These are phyloP conservation scores for Yoshiicerus persimilis DNA, from an alignment of 1,140 invertebrate species.

Conservation along the genomic window DNA sequence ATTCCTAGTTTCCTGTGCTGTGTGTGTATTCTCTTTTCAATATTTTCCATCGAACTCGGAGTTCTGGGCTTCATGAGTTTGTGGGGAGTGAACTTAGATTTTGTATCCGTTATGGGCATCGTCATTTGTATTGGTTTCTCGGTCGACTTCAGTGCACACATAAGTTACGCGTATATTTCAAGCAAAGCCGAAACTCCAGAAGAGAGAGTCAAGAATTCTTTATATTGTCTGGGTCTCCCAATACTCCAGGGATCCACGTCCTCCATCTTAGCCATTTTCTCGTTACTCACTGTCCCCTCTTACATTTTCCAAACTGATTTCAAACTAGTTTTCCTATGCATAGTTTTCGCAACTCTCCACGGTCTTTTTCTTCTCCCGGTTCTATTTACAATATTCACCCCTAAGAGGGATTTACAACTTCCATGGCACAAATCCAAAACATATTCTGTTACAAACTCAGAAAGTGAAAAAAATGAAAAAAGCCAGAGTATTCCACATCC, in stretches of 20 bases:
- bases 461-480: too few species aligned
- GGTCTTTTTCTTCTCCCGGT: constrained; percentile 89
- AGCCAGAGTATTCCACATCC: too few species aligned
- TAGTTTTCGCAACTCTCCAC: constrained; percentile 77
- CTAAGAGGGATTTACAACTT: constrained; percentile 55
- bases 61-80: too few species aligned
- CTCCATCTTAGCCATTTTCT: constrained; percentile 85
- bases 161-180: constrained; percentile 91
- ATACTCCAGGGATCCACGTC: constrained; percentile 91
- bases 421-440: neutral
- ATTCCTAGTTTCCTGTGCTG: neutral
- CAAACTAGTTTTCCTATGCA: constrained; percentile 73
- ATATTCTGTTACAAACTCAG: too few species aligned
- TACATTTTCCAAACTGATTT: constrained; percentile 97
- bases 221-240: constrained; percentile 85
- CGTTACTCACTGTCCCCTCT: constrained; percentile 82
- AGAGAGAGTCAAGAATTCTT: constrained; percentile 76
- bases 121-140: constrained; percentile 96
- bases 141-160: constrained; percentile 95
- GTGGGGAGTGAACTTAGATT: neutral
- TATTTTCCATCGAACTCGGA: neutral
- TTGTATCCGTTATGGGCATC: constrained; percentile 72
- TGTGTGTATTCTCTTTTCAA: neutral
- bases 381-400: constrained; percentile 80
- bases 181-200: constrained; percentile 70